Conservation (phyloP, 2,888 invertebrate species). For the Minunthozetes semirufus region DNA sequence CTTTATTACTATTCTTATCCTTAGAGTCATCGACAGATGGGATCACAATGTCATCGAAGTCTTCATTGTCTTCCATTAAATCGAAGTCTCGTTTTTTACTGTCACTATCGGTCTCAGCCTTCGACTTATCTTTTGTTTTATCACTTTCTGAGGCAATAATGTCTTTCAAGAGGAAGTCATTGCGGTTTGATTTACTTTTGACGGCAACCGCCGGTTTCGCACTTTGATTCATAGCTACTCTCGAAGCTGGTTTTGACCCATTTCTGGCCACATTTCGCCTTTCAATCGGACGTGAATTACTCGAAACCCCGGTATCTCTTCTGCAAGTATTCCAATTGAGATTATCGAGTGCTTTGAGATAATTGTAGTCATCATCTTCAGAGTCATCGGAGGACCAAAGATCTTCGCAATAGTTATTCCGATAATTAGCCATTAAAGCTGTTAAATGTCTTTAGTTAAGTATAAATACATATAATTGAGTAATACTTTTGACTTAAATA, state of each 20-base stretch:
- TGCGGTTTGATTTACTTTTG: background rate
- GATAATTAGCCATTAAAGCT: background rate
- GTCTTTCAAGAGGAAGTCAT: background rate
- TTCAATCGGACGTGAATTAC: background rate
- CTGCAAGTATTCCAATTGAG: background rate
- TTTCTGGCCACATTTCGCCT: background rate
- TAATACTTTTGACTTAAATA: no score
- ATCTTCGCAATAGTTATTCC: background rate
- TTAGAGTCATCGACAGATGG: background rate
- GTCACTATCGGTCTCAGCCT: background rate
- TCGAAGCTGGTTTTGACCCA: background rate
- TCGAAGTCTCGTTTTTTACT: background rate
- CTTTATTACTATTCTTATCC: background rate
- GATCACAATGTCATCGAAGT: background rate
- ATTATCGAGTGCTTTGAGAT: background rate
- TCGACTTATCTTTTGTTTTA: background rate
- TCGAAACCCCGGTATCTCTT: background rate
- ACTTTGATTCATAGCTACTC: background rate
- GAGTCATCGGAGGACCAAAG: constrained; percentile 6
- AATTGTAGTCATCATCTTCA: background rate
- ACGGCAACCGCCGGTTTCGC: constrained; percentile 4
- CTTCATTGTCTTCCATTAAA: background rate
- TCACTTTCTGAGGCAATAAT: background rate
- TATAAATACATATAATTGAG: no score
- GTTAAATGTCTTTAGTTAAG: no score